Evolutionary conservation across 2,113 vertebrate species (phyloP), one percentile per base, ranked within the genome.

Genomic region (Oncorhynchus clarkii): DNA sequence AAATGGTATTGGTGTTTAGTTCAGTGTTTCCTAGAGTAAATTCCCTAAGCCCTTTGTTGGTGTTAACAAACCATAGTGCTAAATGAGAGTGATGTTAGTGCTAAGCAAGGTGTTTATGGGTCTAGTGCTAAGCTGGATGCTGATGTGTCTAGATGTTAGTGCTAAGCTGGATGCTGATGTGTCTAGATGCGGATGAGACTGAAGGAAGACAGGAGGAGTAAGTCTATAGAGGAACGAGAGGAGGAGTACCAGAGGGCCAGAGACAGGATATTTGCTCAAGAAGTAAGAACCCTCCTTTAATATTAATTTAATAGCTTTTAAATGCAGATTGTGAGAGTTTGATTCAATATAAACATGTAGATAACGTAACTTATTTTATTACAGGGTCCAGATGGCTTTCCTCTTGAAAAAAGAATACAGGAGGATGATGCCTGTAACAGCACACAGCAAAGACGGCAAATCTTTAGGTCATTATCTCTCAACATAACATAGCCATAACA

Each of bases 221-320:
- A 97, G 94, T 99, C 97, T 88, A 98, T 99, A 91, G 97, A 99
- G 94, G 96, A 99, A 91, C 90, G 97, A 82, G 97, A 98, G 92
- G 97, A 98, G 92, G 97, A 98, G 65, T 99, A 98, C 91, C 97
- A 97, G 89, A 94, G 94, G 92, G 97, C 94, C 89, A 95, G 97
- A 94, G 97, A 98, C 78, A 92, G 97, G 88, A 99, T 99, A 94
- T 99, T 98, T 94, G 95, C 97, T 90, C 96, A 98, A 95, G 97
- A 99, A 91, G 97, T 98, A 95, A 89, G 96, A 92, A 26, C 65
- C 86, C 7, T 54, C 51, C 51, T 14, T 54, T 18, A 4, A 29
- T 14, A 67, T 24, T 12, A 16, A 18, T 65, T 7, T 26, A n/a
- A 64, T 64, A 4, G 24, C 22, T 11, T 67, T 67, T 67, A 29